Base-by-base conservation (phyloP, 2,113 vertebrate genomes). In the Phycodurus eques region DNA sequence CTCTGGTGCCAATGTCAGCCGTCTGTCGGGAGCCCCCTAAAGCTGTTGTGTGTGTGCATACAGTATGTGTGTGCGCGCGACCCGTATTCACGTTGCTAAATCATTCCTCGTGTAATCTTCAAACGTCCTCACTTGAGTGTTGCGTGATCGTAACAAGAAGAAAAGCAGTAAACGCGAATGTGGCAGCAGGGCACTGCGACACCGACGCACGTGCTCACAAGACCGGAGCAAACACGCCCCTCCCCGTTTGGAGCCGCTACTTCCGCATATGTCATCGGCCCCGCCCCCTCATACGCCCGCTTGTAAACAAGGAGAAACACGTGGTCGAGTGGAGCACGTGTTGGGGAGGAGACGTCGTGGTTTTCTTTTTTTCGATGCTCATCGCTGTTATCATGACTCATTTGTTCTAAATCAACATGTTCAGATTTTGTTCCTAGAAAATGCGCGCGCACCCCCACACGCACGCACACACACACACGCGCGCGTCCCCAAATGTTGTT, bases 221-320 rank as follows among this genome's bases (percentile, higher is more conserved):
- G 15, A 17, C 49, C 19, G 49, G 20, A 56, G 53, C 8, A 4
- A 14, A 12, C 0, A 31, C 33, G 15, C 2, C 78, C 67, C 74
- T 63, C 73, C 27, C 22, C 33, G 5, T 31, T 5, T 5, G 74
- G 73, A 80, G 19, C 73, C 81, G 51, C 67, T 14, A 70, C 73
- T 86, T 85, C 87, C 86, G 74, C 70, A 71, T 84, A 91, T 91
- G 88, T 91, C 84, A 91, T 9, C 65, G 14, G 3, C 39, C 53
- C 14, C 74, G 76, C 54, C 63, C 80, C 61, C 79, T 68, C 81
- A 71, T 67, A 5, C 39, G 63, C 44, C 44, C 54, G 51, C 73
- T 89, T 88, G 90, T 91, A 89, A 91, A 91, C 90, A 90, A 87
- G 73, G 79, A 80, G 33, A 60, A 82, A 78, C 88, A 86, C 61